Conservation (phyloP, 2,888 invertebrate genomes). For the Incurvaria masculella region DNA sequence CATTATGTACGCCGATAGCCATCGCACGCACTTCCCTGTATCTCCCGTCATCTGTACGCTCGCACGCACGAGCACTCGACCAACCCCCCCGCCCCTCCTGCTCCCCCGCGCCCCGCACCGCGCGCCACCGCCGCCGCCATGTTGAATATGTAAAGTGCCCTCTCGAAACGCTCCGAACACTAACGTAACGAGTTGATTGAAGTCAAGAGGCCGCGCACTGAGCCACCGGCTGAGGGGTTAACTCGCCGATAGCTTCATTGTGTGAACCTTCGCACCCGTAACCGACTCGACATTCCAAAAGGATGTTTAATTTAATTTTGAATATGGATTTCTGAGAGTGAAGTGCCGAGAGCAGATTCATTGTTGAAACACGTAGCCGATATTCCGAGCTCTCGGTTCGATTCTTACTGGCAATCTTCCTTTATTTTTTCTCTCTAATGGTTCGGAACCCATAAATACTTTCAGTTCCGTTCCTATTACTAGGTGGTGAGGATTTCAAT, state of each 20-base stretch:
- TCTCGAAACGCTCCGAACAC: constrained; percentile 1
- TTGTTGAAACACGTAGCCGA: too few species aligned
- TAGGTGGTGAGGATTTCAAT: too few species aligned
- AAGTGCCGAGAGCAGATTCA: too few species aligned
- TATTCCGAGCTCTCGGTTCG: too few species aligned
- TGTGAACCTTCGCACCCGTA: background rate
- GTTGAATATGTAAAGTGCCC: constrained; percentile 44
- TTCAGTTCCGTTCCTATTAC: too few species aligned
- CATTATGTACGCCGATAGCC: background rate
- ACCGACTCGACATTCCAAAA: background rate
- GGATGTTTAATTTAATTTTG: background rate
- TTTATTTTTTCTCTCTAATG: too few species aligned
- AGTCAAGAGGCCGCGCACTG: constrained; percentile 53
- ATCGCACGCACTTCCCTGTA: background rate
- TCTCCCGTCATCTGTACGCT: background rate
- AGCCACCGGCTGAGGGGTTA: constrained; percentile 32
- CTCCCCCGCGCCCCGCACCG: too few species aligned
- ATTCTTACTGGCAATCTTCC: too few species aligned
- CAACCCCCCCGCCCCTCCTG: background rate
- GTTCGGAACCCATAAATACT: too few species aligned
- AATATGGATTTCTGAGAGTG: background rate
- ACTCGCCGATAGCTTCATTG: background rate
- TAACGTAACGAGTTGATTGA: constrained; percentile 49
- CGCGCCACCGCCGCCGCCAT: constrained; percentile 30
- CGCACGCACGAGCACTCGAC: background rate